Base-by-base conservation (phyloP, 1,140 invertebrate species). In the Philopotamus ludificatus region DNA sequence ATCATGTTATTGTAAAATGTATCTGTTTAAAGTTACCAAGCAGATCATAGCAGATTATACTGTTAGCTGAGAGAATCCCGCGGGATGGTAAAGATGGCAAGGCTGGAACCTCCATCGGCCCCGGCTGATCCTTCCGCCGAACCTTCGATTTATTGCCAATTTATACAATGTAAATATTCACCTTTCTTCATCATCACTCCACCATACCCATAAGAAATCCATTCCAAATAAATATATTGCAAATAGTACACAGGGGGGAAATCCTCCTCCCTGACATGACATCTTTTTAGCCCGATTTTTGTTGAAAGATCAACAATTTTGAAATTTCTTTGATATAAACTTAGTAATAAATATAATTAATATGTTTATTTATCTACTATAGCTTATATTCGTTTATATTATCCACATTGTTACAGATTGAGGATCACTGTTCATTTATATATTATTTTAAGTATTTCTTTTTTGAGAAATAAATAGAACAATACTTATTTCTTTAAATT, bases 131-230 rank as follows among this genome's bases (percentile, higher is more conserved):
- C 44, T 47, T 47, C 18, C 44, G 3, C 3, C 8, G 57, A 25
- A 45, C 42, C 42, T 60, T 60, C 57, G 57, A 60, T 60, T 60
- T 60, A 60, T 60, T 60, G 57, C 57, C 57, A 60, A 60, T 60
- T 60, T 60, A 60, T 60, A 60, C 57, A 60, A 60, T 60, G 57
- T 60, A 60, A 60, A 60, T 60, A 60, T 60, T 60, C 57, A 39
- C 57, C 57, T 60, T 47, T 28, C 57, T 42, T 47, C 44, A 47
- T 60, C 57, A 60, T 47, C 39, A 45, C 55, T 44, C 55, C 55
- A 10, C 41, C 10, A 22, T 58, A 47, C 57, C 45, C 44, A 60
- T 60, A 26, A 60, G 47, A 47, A 47, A 60, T 47, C 57, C 28
- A 1, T 4, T 15, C 12, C 8, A 18, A 12, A 47, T 60, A 60